Base-by-base conservation (phyloP, 1,140 invertebrate genomes). In the Caenorhabditis remanei region DNA sequence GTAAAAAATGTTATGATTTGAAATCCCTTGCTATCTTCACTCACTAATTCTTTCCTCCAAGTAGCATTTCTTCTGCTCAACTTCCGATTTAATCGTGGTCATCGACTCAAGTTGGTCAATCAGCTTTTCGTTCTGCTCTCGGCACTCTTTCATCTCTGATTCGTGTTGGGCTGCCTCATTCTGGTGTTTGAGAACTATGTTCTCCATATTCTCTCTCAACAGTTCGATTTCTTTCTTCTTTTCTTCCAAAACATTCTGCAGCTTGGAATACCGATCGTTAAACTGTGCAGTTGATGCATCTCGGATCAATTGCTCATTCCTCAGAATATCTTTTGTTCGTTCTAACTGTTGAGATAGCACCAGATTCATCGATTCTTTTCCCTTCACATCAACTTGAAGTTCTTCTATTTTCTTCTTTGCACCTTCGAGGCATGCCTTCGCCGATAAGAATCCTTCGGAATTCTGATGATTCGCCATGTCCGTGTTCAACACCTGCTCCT, bases 41-140 rank as follows among this genome's bases (percentile, higher is more conserved):
- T 32, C 32, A 79, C 71, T 79, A n/a, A 79, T 79, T 50, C 71
- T 50, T 14, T 79, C 71, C 11, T 41, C 46, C n/a, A 79, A 21
- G 9, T 21, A 79, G 16, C 9, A 6, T n/a, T 48, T 50, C n/a
- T 32, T 79, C n/a, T 79, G 13, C 3, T 8, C n/a, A 21, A 16
- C 46, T 14, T 48, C 46, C 7, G n/a, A 9, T 21, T 19, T 8
- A 1, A 53, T 50, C 46, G 14, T 6, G 0, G 11, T 40, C 13
- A 79, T 46, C 8, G 21, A 4, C 19, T 48, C 46, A 4, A 48
- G 13, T n/a, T 79, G 0, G 1, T 63, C 21, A 14, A 21, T n/a
- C 1, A n/a, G 56, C 16, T n/a, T 21, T 32, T 63, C 11, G 13
- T n/a, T 58, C 8, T 58, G 14, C n/a, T 58, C 55, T 16, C 14